Evolutionary conservation across 2,797 vertebrate species (phyloP).

Genomic region (Alfaro cultratus): DNA sequence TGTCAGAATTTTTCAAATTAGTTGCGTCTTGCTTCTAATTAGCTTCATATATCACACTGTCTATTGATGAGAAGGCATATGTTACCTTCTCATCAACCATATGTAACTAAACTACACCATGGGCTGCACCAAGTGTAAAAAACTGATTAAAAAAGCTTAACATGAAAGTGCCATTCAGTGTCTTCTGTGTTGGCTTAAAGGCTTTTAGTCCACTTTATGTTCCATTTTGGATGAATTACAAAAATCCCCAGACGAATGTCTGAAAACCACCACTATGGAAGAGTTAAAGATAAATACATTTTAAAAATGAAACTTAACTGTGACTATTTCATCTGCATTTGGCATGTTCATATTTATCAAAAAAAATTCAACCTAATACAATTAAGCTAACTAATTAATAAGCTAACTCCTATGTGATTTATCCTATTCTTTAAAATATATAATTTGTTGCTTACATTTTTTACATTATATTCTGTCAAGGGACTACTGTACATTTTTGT

Average conservation of each 20-base stretch:
- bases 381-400: not conserved
- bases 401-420: not conserved
- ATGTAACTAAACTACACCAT: conserved; percentile 4
- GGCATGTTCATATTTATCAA: not conserved
- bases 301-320: not conserved
- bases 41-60: conserved; percentile 51
- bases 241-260: conserved; percentile 8
- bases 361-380: not conserved
- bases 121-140: not conserved
- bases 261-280: not conserved
- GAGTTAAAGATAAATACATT: not conserved
- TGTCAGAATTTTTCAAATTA: conserved; percentile 61
- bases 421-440: not conserved
- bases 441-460: not conserved
- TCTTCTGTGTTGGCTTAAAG: conserved; percentile 12
- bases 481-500: conserved; percentile 10
- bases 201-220: not conserved
- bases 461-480: not conserved
- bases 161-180: not conserved
- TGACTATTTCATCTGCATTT: not conserved
- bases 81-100: not conserved
- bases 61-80: not conserved
- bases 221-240: not conserved
- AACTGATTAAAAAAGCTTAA: not conserved
- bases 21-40: conserved; percentile 43